A percentile compares a stretch with the other conserved stretches of the same genome.
Conservation (phyloP, 2,113 vertebrate species). For the Platanista minor region DNA sequence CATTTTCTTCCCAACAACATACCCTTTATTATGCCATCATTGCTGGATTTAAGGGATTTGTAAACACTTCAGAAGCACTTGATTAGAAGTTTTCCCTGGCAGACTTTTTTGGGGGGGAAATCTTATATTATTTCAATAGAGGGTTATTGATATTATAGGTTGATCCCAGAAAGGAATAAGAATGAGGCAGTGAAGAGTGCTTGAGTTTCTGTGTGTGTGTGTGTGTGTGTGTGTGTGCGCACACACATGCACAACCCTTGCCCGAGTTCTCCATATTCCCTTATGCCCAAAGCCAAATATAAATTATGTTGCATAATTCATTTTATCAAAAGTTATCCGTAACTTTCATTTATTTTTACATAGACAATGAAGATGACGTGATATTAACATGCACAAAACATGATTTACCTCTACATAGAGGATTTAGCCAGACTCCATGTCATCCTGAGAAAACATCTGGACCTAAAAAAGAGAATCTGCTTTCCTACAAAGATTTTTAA, state of each 20-base stretch:
- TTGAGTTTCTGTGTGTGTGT: background rate
- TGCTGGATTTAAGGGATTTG: background rate
- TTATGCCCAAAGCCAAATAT: slow-evolving; percentile 33
- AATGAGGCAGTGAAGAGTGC: background rate
- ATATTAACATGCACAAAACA: background rate
- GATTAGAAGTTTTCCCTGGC: slow-evolving; percentile 3
- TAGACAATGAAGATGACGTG: background rate
- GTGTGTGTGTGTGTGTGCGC: background rate
- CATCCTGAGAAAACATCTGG: background rate
- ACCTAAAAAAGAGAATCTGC: background rate
- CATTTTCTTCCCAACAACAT: background rate
- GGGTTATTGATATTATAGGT: background rate
- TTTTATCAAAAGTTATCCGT: background rate
- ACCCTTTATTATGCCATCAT: background rate
- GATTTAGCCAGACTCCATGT: background rate
- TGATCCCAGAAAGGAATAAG: slow-evolving; percentile 12
- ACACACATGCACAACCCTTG: background rate
- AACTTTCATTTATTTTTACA: slow-evolving; percentile 14
- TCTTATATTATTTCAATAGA: background rate
- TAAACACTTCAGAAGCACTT: slow-evolving; percentile 28
- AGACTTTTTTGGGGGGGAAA: background rate
- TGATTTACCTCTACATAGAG: background rate
- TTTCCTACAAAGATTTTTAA: background rate
- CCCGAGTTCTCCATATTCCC: background rate
- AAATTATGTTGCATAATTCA: background rate